phyloP scores from a whole-genome alignment of 2,888 invertebrate genomes.

The Actias luna region DNA sequence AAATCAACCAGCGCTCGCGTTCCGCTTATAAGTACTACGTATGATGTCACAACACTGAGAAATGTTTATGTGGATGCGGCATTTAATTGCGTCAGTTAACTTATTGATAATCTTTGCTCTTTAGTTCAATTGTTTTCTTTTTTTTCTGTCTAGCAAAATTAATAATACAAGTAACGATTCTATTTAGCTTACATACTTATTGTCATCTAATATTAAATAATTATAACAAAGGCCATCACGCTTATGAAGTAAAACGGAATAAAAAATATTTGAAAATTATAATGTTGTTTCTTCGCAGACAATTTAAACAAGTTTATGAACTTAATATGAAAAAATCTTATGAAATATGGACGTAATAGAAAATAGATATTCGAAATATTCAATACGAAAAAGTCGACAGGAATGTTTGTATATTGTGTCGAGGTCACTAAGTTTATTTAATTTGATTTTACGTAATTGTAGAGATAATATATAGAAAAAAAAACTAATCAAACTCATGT shows the following conservation, averaged over 20 bases:
- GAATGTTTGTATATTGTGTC: too few relatives aligned
- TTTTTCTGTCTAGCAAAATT: not conserved
- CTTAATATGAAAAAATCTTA: too few relatives aligned
- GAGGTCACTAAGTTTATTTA: too few relatives aligned
- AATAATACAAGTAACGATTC: not conserved
- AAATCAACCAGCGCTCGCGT: not conserved
- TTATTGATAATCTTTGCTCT: slow-evolving; percentile 3
- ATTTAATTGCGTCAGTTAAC: slow-evolving; percentile 6
- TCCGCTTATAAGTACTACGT: not conserved
- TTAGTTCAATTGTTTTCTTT: not conserved
- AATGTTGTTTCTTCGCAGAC: too few relatives aligned
- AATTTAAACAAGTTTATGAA: too few relatives aligned
- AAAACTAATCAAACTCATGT: too few relatives aligned
- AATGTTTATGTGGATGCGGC: not conserved
- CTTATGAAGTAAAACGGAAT: not conserved
- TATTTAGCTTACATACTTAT: not conserved
- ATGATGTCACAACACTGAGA: not conserved
- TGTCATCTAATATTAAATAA: not conserved
- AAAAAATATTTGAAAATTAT: not conserved
- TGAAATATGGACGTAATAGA: too few relatives aligned
- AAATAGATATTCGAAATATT: too few relatives aligned
- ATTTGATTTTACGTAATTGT: too few relatives aligned
- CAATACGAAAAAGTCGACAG: too few relatives aligned
- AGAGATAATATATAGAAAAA: too few relatives aligned
- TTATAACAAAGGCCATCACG: not conserved